Evolutionary conservation across 2,888 invertebrate species (phyloP).

Genomic region (Amiota mariae): DNA sequence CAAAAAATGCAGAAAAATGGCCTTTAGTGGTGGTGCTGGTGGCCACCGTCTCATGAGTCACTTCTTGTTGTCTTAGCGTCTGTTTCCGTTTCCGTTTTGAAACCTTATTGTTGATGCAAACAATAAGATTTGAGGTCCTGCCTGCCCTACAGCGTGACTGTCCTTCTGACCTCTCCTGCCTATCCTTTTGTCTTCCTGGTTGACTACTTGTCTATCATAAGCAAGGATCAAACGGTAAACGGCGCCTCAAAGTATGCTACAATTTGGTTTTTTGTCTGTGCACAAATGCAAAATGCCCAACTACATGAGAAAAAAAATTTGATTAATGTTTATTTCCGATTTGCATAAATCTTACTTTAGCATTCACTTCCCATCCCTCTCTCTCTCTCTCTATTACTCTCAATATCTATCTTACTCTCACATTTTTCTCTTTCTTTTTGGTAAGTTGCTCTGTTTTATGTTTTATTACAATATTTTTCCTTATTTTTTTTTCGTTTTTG

Average conservation of each 20-base stretch:
- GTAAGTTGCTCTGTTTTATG: slow-evolving; percentile 28
- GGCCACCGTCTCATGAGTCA: slow-evolving; percentile 19
- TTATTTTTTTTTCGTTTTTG: slow-evolving; percentile 33
- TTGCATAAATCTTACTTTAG: slow-evolving; percentile 72
- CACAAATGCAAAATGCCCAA: slow-evolving; percentile 1
- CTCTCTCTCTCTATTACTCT: too few species aligned
- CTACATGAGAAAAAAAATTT: slow-evolving; percentile 56
- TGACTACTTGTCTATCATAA: slow-evolving; percentile 41
- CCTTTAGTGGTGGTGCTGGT: too few species aligned
- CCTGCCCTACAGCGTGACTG: slow-evolving; percentile 30
- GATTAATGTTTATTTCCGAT: slow-evolving; percentile 72
- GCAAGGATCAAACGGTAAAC: slow-evolving; percentile 47
- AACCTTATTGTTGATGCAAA: slow-evolving; percentile 1
- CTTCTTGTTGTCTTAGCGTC: slow-evolving; percentile 27
- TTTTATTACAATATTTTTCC: slow-evolving; percentile 30
- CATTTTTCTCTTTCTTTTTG: too few species aligned
- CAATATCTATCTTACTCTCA: too few species aligned
- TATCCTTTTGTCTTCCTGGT: slow-evolving; percentile 32
- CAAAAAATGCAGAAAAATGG: slow-evolving; percentile 27
- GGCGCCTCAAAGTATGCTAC: slow-evolving; percentile 60
- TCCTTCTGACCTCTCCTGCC: slow-evolving; percentile 43
- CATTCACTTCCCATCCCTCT: slow-evolving; percentile 34
- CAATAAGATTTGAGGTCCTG: neutral
- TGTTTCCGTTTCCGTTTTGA: slow-evolving; percentile 43
- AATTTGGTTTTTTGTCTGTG: neutral